phyloP scores from a whole-genome alignment of 2,797 vertebrate species.

The Borostomias antarcticus region DNA sequence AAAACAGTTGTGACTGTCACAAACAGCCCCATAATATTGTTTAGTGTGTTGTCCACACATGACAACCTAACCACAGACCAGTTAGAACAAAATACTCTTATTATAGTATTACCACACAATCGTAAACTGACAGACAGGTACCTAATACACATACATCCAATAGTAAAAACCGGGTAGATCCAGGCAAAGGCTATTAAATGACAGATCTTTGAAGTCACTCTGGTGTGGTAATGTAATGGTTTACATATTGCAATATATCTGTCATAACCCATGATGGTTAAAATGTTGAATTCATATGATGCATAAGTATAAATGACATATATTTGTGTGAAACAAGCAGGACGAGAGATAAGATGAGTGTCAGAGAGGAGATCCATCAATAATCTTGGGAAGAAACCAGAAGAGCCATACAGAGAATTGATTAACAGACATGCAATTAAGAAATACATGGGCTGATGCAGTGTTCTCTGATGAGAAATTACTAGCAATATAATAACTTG shows the following conservation, averaged over 20 bases:
- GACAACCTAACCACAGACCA: slow-evolving; percentile 60
- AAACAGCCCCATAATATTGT: slow-evolving; percentile 16
- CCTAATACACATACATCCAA: slow-evolving; percentile 31
- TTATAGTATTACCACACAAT: slow-evolving; percentile 55
- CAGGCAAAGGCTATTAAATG: slow-evolving; percentile 29
- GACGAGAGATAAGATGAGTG: slow-evolving; percentile 49
- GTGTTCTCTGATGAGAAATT: slow-evolving; percentile 34
- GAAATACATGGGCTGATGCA: slow-evolving; percentile 64
- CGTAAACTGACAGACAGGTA: slow-evolving; percentile 47
- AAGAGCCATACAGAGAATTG: slow-evolving; percentile 62
- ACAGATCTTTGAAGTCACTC: slow-evolving; percentile 36
- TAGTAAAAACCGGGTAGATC: slow-evolving; percentile 40
- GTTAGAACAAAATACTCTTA: slow-evolving; percentile 55
- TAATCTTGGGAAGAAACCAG: slow-evolving; percentile 58
- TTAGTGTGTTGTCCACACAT: slow-evolving; percentile 9
- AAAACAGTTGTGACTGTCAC: background rate
- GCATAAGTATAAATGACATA: slow-evolving; percentile 60
- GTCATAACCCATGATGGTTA: slow-evolving; percentile 63
- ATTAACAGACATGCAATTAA: slow-evolving; percentile 58
- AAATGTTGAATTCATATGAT: slow-evolving; percentile 54
- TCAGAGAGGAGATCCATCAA: slow-evolving; percentile 54
- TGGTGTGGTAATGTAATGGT: slow-evolving; percentile 59
- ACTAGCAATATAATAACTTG: background rate
- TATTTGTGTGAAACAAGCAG: slow-evolving; percentile 53
- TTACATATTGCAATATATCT: slow-evolving; percentile 58